A percentile compares a stretch with the other conserved stretches of the same genome.
Conservation (phyloP, 2,797 vertebrate genomes). For the Chiroxiphia lanceolata region DNA sequence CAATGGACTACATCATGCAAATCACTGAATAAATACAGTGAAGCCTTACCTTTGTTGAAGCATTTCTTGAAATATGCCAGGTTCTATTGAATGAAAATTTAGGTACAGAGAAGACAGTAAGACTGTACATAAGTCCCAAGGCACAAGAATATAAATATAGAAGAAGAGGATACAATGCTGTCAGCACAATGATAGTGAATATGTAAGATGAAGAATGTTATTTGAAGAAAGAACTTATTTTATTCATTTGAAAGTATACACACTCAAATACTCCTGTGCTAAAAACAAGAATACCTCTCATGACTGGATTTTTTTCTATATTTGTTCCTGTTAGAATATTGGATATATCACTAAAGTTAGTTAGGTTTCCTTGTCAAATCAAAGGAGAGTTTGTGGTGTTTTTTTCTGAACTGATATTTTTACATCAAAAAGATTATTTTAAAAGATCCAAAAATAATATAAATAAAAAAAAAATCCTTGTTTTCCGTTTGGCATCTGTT, state of each 20-base stretch:
- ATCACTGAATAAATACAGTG: not conserved
- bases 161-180: not conserved
- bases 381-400: fast-evolving
- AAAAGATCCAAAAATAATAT: not conserved
- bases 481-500: not conserved
- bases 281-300: not conserved
- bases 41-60: not conserved
- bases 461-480: not conserved
- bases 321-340: not conserved
- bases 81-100: not conserved
- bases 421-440: not conserved
- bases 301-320: not conserved
- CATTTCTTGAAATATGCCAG: not conserved
- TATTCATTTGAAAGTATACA: not conserved
- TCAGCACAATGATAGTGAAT: not conserved
- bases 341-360: not conserved
- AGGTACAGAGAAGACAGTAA: not conserved
- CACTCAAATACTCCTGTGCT: not conserved
- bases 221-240: not conserved
- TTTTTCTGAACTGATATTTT: not conserved
- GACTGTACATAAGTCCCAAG: not conserved
- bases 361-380: not conserved
- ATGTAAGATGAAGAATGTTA: not conserved
- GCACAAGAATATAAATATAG: not conserved
- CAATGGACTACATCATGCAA: not conserved